phyloP scores from a whole-genome alignment of 2,113 vertebrate genomes.

The Syrmaticus mikado region DNA sequence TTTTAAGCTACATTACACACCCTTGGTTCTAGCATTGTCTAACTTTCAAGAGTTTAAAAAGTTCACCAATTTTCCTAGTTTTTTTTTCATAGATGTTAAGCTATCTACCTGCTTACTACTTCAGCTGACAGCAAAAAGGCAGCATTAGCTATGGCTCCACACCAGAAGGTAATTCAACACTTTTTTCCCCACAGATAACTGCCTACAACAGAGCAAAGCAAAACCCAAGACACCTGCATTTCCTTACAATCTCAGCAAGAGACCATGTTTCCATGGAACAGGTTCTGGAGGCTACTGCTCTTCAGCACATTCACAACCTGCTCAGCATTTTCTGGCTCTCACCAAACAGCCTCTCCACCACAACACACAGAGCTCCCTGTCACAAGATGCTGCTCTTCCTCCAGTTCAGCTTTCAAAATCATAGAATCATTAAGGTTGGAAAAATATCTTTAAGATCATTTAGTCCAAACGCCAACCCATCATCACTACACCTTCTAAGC shows the following conservation, averaged over 20 bases:
- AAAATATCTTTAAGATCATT: too few species aligned
- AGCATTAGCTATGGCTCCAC: neutral
- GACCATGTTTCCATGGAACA: neutral
- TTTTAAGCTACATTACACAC: neutral
- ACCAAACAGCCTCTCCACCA: too few species aligned
- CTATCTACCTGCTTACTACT: neutral
- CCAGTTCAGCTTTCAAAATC: neutral
- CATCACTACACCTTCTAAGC: too few species aligned
- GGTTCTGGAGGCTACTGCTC: neutral
- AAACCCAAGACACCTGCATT: neutral
- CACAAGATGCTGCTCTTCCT: neutral
- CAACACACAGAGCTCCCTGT: neutral
- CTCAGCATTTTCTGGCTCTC: neutral
- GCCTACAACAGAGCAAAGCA: neutral
- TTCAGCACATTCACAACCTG: neutral
- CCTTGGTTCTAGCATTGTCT: neutral
- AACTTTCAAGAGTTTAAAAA: neutral
- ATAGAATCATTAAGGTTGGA: too few species aligned
- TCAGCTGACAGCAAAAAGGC: fast-evolving
- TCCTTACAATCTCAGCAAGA: neutral
- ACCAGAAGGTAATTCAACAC: neutral
- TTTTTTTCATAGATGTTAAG: neutral
- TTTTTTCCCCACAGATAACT: neutral
- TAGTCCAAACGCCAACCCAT: too few species aligned
- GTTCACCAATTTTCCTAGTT: neutral